Percentiles rank a stretch among this genome's conserved stretches.
These are phyloP conservation scores for Anticlea derivata DNA, from an alignment of 2,888 invertebrate species.

Conservation along the genomic window DNA sequence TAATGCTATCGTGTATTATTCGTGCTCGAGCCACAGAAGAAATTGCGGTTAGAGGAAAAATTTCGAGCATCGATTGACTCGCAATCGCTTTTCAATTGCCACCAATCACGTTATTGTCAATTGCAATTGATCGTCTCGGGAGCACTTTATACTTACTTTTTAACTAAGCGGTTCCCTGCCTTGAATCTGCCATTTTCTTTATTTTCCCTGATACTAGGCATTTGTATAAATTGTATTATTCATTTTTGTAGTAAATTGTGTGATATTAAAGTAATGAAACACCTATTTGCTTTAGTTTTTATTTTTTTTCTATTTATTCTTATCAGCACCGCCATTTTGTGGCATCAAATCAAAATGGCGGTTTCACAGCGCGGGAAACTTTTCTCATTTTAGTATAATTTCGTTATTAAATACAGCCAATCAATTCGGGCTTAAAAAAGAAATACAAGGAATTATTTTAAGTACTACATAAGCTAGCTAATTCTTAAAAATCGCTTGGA, in stretches of 20 bases:
- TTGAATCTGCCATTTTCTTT: slow-evolving; percentile 25
- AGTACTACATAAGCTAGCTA: slow-evolving; percentile 27
- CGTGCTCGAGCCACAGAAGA: too few relatives aligned
- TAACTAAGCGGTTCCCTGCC: slow-evolving; percentile 20
- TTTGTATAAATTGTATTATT: slow-evolving; percentile 28
- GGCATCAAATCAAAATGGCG: slow-evolving; percentile 23
- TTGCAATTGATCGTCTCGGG: too few relatives aligned
- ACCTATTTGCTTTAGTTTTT: slow-evolving; percentile 30
- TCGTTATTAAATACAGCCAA: slow-evolving; percentile 30
- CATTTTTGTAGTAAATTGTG: slow-evolving; percentile 32
- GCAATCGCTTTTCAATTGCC: too few relatives aligned
- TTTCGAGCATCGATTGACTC: too few relatives aligned
- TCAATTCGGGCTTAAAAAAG: slow-evolving; percentile 35
- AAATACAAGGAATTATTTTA: slow-evolving; percentile 40
- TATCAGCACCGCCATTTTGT: slow-evolving; percentile 23
- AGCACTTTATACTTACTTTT: background rate
- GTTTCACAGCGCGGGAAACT: slow-evolving; percentile 23
- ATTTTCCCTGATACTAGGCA: slow-evolving; percentile 11
- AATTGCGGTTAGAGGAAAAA: too few relatives aligned
- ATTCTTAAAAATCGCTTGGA: slow-evolving; percentile 18
- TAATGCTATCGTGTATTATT: too few relatives aligned
- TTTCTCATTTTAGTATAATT: slow-evolving; percentile 24
- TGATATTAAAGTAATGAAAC: slow-evolving; percentile 37
- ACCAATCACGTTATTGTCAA: too few relatives aligned
- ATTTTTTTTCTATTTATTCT: slow-evolving; percentile 23